Conservation (phyloP, 2,888 invertebrate genomes). For the Tholera decimalis region DNA sequence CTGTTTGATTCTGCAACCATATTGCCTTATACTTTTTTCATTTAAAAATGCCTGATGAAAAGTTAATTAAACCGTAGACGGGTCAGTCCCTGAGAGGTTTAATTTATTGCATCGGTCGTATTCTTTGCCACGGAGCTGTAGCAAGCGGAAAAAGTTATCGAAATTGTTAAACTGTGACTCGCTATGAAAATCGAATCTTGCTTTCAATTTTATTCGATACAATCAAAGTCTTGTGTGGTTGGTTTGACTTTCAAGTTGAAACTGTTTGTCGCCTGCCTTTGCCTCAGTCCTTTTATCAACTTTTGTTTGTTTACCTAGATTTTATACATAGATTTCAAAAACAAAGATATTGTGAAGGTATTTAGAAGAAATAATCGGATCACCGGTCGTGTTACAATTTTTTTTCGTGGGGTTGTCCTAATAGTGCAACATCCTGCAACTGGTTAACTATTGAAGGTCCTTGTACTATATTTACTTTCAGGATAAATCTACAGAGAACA, state of each 20-base stretch:
- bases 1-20: slow-evolving; percentile 64
- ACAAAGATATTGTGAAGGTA: no score
- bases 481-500: slow-evolving; percentile 28
- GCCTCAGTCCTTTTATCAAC: background rate
- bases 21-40: slow-evolving; percentile 71
- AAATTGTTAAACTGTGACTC: slow-evolving; percentile 56
- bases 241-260: slow-evolving; percentile 26
- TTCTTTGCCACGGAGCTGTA: slow-evolving; percentile 76
- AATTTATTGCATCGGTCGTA: slow-evolving; percentile 86
- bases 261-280: background rate
- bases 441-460: background rate
- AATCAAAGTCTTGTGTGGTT: slow-evolving; percentile 25
- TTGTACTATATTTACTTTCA: slow-evolving; percentile 18
- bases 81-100: slow-evolving; percentile 85
- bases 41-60: slow-evolving; percentile 82
- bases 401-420: background rate
- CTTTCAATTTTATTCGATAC: slow-evolving; percentile 26
- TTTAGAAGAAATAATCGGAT: background rate
- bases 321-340: background rate
- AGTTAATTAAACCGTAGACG: slow-evolving; percentile 89
- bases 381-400: no score
- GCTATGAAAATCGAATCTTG: slow-evolving; percentile 47
- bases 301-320: no score
- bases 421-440: background rate
- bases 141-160: slow-evolving; percentile 70